These are phyloP conservation scores for Patiria miniata DNA, from an alignment of 35 echinoderm and acorn worm genomes.

Conservation along the genomic window DNA sequence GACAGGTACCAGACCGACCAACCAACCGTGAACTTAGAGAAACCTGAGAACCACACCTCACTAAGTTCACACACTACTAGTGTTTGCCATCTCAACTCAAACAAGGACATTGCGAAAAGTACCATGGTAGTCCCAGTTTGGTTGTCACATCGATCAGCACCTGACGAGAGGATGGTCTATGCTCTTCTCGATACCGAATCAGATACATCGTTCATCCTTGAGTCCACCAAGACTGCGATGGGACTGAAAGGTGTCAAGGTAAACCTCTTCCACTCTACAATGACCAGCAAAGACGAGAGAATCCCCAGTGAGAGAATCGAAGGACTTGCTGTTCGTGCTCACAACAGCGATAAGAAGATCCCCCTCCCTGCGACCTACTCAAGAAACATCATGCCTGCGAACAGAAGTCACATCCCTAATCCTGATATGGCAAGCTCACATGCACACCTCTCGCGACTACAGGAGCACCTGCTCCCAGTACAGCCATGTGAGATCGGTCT, in stretches of 20 bases:
- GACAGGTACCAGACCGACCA: too few species aligned
- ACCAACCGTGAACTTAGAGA: too few species aligned
- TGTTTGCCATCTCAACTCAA: too few species aligned
- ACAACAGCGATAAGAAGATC: conserved; percentile 8
- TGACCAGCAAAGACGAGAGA: conserved; percentile 26
- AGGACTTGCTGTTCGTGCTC: conserved; percentile 19
- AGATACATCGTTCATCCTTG: conserved; percentile 25
- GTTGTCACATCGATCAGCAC: neutral
- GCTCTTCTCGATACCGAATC: conserved; percentile 25
- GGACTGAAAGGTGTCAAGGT: conserved; percentile 25
- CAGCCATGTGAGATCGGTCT: conserved; percentile 44
- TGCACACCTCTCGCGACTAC: neutral
- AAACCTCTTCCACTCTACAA: conserved; percentile 8
- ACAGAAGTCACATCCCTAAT: neutral
- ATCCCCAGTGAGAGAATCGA: conserved; percentile 20
- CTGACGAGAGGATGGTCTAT: neutral
- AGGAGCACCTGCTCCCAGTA: neutral
- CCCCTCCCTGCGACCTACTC: neutral
- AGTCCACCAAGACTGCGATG: conserved; percentile 24
- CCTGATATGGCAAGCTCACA: conserved; percentile 29
- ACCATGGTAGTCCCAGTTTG: conserved; percentile 16
- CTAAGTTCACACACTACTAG: too few species aligned
- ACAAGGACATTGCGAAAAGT: neutral
- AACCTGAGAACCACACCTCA: too few species aligned
- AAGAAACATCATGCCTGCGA: conserved; percentile 15